Evolutionary conservation across 2,797 vertebrate genomes (phyloP).

Genomic region (Eulemur albifrons): DNA sequence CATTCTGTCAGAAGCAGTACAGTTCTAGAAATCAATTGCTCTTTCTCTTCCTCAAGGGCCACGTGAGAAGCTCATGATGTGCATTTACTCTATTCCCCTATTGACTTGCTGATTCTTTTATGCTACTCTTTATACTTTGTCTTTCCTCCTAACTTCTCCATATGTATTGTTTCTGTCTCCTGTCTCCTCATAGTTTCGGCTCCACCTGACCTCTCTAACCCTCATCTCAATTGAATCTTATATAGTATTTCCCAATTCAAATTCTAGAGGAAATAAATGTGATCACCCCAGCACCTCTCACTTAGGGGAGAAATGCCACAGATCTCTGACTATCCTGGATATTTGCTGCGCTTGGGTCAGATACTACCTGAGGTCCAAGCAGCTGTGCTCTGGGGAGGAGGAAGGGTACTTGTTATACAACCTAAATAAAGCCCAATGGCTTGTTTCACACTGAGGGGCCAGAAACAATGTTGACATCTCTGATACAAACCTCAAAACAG

Average conservation of each 20-base stretch:
- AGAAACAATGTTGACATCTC: not conserved
- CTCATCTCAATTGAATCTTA: not conserved
- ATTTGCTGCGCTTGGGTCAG: not conserved
- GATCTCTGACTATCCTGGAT: not conserved
- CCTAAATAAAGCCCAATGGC: not conserved
- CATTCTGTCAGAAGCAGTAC: not conserved
- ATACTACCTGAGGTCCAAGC: not conserved
- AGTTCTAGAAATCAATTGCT: not conserved
- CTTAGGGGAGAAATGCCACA: not conserved
- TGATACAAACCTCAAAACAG: not conserved
- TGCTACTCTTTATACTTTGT: not conserved
- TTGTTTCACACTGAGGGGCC: not conserved
- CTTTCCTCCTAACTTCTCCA: not conserved
- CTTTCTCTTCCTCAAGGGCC: not conserved
- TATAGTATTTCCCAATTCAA: not conserved
- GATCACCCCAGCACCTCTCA: not conserved
- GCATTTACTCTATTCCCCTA: not conserved
- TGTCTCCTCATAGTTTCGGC: not conserved
- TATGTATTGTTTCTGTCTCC: not conserved
- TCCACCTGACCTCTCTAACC: not conserved
- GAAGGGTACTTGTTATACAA: not conserved
- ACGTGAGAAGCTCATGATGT: not conserved
- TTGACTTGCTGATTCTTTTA: not conserved
- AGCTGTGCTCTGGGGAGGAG: not conserved
- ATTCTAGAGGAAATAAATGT: not conserved